Base-by-base conservation (phyloP, 2,113 vertebrate species). In the Cololabis saira region DNA sequence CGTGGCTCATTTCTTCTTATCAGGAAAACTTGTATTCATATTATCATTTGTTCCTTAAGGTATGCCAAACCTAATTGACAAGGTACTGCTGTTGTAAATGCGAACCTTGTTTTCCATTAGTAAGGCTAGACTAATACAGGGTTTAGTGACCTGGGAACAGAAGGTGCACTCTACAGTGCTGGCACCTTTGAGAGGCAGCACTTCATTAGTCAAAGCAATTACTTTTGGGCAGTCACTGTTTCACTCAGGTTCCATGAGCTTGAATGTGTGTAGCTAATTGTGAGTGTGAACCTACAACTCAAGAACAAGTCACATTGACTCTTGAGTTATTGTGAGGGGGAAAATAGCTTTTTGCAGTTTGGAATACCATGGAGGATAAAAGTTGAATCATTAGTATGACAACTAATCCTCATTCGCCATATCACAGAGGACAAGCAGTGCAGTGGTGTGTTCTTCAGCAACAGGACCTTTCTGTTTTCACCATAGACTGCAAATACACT, bases 181-280 rank as follows among this genome's bases (percentile, higher is more conserved):
- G 68, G 77, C 76, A 65, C 65, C 81, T 87, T 76, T 48, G 18
- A 81, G 80, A 76, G 8, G 83, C 80, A 78, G 74, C 83, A 83
- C 83, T 87, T 91, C 72, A 90, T 90, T 90, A 89, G 81, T 70
- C 18, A 10, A 74, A 76, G 80, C 86, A 81, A 91, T 90, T 87
- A 89, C 85, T 87, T 84, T 82, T 84, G 84, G 79, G 65, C 78
- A 84, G 74, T 57, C 9, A 42, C 57, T 81, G 81, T 75, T 85
- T 87, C 85, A 82, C 74, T 67, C 49, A 72, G 30, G 64, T 41
- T 74, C 16, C 41, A 50, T 51, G 55, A 63, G 67, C 43, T 76
- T 18, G 67, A 45, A 63, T 30, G 75, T 68, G 65, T 81, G 76
- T 41, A 58, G 51, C 67, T 69, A 85, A 86, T 78, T 71, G 55